These are phyloP conservation scores for Tinamus major DNA, from an alignment of 2,797 vertebrate genomes.

Conservation along the genomic window DNA sequence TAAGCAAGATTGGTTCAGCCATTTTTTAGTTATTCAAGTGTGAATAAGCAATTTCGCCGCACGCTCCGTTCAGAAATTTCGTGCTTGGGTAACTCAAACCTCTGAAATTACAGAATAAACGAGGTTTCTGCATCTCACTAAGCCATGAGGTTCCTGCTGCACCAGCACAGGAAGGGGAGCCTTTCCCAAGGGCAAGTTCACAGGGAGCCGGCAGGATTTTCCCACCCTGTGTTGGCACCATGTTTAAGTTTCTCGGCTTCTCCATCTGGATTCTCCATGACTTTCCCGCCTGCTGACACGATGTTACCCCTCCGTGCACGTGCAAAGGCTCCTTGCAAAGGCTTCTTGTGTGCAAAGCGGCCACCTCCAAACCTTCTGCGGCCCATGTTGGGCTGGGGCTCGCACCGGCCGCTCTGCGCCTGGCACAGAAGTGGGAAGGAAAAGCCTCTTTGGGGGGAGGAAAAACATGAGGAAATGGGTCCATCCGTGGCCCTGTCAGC, in stretches of 20 bases:
- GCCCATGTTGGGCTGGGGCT: too few species aligned
- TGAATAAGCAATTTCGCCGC: conserved; percentile 72
- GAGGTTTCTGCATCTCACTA: not conserved
- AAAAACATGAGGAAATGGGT: too few species aligned
- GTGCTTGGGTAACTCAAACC: conserved; percentile 64
- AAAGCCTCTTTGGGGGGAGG: too few species aligned
- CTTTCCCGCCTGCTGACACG: not conserved
- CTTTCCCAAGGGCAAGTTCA: not conserved
- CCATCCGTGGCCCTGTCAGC: too few species aligned
- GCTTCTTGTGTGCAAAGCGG: not conserved
- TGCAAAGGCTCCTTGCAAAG: not conserved
- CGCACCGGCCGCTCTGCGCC: too few species aligned
- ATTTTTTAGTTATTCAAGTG: conserved; percentile 72
- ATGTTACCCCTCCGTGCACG: fast-evolving
- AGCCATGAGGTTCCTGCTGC: not conserved
- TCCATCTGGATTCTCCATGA: not conserved
- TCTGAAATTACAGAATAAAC: conserved; percentile 24
- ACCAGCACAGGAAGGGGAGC: not conserved
- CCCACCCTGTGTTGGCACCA: not conserved
- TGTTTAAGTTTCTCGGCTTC: not conserved
- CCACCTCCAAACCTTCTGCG: too few species aligned
- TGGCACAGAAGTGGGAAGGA: too few species aligned
- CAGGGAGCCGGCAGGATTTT: not conserved
- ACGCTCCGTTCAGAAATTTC: conserved; percentile 63
- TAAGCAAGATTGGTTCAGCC: conserved; percentile 69